Conservation (phyloP, 2,888 invertebrate species). For the Noctua comes region DNA sequence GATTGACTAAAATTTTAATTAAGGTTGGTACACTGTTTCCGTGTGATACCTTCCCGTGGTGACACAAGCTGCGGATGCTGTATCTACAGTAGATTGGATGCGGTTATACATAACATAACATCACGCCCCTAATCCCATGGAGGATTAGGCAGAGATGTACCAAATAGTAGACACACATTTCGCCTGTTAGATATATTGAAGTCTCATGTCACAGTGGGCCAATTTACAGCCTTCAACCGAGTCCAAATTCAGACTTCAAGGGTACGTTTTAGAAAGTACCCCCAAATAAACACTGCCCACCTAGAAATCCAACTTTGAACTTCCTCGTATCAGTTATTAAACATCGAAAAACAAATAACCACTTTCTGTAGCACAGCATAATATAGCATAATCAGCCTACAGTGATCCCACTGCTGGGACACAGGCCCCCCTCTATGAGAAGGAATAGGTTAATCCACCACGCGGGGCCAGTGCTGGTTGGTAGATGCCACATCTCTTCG, state of each 20-base stretch:
- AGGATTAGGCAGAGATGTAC: neutral
- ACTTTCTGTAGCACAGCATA: too few relatives aligned
- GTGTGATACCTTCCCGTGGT: constrained; percentile 8
- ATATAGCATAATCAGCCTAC: too few relatives aligned
- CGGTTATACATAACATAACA: neutral
- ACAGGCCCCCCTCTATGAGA: too few relatives aligned
- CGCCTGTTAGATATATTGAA: neutral
- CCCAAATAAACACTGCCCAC: neutral
- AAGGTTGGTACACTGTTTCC: constrained; percentile 17
- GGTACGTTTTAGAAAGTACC: too few relatives aligned
- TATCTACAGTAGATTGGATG: constrained; percentile 14
- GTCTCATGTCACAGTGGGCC: neutral
- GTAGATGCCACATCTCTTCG: too few relatives aligned
- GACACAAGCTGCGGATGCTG: constrained; percentile 8
- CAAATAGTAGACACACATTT: neutral
- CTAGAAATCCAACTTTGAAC: neutral
- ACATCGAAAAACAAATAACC: neutral
- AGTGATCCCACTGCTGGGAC: too few relatives aligned
- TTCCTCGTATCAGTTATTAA: too few relatives aligned
- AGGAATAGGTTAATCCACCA: too few relatives aligned
- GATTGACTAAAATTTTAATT: constrained; percentile 37
- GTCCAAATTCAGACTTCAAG: neutral
- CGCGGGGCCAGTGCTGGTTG: too few relatives aligned
- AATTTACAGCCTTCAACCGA: neutral
- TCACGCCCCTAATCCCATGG: neutral